phyloP scores from a whole-genome alignment of 2,113 vertebrate genomes.

The Cephalopholis sonnerati region DNA sequence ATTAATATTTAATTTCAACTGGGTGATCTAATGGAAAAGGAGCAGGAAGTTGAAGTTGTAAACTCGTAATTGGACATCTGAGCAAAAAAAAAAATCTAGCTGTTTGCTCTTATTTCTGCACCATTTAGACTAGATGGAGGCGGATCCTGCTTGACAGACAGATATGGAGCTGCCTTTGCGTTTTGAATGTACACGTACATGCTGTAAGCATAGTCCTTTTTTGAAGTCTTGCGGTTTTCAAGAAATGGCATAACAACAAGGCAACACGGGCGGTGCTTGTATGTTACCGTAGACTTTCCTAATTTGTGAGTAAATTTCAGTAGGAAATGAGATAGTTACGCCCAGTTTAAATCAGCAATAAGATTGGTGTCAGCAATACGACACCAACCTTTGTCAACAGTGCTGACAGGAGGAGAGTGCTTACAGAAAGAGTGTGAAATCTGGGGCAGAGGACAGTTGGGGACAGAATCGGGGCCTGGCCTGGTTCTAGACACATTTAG shows the following conservation, averaged over 20 bases:
- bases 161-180: too few relatives aligned
- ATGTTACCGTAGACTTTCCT: constrained; percentile 1
- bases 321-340: background rate
- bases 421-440: constrained; percentile 21
- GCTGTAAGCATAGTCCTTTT: background rate
- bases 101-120: background rate
- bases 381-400: background rate
- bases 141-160: background rate
- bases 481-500: constrained; percentile 40
- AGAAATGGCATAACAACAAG: too few relatives aligned
- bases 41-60: background rate
- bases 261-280: background rate
- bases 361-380: background rate
- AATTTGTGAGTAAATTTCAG: background rate
- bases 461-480: constrained; percentile 54
- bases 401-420: constrained; percentile 7
- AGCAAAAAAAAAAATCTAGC: background rate
- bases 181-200: background rate
- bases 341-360: background rate
- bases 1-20: background rate
- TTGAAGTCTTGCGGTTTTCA: background rate
- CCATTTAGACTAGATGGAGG: background rate
- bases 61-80: background rate
- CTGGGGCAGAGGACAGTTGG: constrained; percentile 63
- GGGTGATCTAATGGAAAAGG: background rate